Evolutionary conservation across 2,113 vertebrate species (phyloP), one percentile per base, ranked within the genome.

Genomic region (Apaloderma vittatum): DNA sequence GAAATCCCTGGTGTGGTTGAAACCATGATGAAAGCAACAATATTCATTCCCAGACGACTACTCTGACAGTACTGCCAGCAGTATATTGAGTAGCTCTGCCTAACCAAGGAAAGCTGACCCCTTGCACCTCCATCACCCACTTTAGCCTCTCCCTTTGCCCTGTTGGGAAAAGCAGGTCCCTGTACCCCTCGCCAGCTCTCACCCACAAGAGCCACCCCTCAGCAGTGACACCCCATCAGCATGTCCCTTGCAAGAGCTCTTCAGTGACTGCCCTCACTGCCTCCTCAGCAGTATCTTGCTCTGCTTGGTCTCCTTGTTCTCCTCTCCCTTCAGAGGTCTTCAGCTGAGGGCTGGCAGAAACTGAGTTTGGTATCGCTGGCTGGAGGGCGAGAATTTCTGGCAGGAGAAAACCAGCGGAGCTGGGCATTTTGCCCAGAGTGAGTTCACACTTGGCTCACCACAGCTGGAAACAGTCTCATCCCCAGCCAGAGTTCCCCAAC

Each of bases 391-490:
- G 49, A 66, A 88, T 93, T 93, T 96, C 82, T 96, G 93, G 83
- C 88, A 91, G 54, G 34, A 75, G 55, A 87, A 73, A 93, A 78
- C 36, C 88, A 87, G 79, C 16, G 21, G 78, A 96, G 88, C 78
- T 94, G 93, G 96, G 90, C 92, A 88, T 51, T 48, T 32, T 88
- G 92, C 94, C 94, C 87, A 63, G 90, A 92, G 68, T 96, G 95
- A 97, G 91, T 93, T 97, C 90, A 96, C 83, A 96, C 51, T 96
- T 96, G 95, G 94, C 95, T 96, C 80, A 78, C 88, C 90, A 94
- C 95, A 93, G 88, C 94, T 96, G 88, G 88, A 94, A 94, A 80
- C 37, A 95, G 92, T 93, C 77, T 95, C 72, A 93, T 91, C 85
- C 75, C 76, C 75, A 80, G 82, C 94, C 91, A 95, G 55, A 93